Evolutionary conservation across 1,140 invertebrate genomes (phyloP).

Genomic region (Panagrolaimus sp.): DNA sequence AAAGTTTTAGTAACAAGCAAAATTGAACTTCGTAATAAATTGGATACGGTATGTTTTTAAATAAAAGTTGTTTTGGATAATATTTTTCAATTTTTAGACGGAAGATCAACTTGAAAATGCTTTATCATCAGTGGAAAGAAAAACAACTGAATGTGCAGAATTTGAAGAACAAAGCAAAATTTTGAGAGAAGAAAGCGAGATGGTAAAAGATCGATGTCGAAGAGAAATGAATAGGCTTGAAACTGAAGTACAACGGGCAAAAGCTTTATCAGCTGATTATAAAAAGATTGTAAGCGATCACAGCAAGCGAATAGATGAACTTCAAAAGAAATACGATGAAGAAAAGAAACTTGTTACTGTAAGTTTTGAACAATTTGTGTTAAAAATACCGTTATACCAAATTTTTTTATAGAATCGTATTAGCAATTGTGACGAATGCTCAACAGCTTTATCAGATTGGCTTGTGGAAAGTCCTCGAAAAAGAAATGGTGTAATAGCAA

Average conservation of each 20-base stretch:
- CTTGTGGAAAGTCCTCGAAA: conserved; percentile 5
- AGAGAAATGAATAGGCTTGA: conserved; percentile 73
- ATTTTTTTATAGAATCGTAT: not conserved
- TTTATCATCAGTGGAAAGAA: conserved; percentile 72
- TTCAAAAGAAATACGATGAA: conserved; percentile 25
- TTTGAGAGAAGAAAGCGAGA: conserved; percentile 68
- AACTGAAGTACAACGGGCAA: conserved; percentile 69
- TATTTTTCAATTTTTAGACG: conserved; percentile 55
- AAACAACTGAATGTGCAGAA: conserved; percentile 70
- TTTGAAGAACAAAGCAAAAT: conserved; percentile 77
- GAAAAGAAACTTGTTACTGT: conserved; percentile 32
- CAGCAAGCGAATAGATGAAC: conserved; percentile 31
- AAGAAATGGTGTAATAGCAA: not conserved
- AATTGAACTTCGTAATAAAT: conserved; percentile 63
- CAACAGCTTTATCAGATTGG: not conserved
- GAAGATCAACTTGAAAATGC: conserved; percentile 75
- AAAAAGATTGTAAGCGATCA: conserved; percentile 65
- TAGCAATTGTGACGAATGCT: not conserved
- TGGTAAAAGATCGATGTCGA: conserved; percentile 76
- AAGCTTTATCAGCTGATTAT: conserved; percentile 79
- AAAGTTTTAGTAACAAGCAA: conserved; percentile 66
- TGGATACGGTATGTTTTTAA: conserved; percentile 62
- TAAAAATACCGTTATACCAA: too few species aligned
- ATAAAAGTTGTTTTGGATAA: conserved; percentile 17
- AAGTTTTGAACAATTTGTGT: too few species aligned